Evolutionary conservation across 2,113 vertebrate genomes (phyloP).

Genomic region (Dasypus novemcinctus): DNA sequence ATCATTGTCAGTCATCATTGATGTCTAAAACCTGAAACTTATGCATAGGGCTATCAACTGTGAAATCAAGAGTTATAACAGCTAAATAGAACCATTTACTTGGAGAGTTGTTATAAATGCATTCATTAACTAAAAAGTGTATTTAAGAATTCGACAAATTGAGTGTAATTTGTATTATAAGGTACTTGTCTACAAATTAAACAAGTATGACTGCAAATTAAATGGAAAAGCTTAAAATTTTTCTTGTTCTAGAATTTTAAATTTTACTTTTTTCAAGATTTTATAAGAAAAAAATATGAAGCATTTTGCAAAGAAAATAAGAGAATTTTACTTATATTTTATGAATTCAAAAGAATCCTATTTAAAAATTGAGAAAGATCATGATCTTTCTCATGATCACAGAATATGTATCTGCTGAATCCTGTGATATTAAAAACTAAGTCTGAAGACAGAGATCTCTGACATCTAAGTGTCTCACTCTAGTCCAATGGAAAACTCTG

Average conservation of each 20-base stretch:
- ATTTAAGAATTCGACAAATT: background rate
- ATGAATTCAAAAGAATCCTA: background rate
- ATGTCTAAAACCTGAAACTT: background rate
- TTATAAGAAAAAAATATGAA: background rate
- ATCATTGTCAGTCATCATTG: background rate
- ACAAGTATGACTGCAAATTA: conserved; percentile 7
- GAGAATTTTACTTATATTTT: background rate
- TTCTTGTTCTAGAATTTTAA: conserved; percentile 35
- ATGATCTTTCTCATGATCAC: too few relatives aligned
- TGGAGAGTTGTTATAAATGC: background rate
- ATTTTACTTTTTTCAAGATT: conserved; percentile 29
- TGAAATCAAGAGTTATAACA: background rate
- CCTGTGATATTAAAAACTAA: background rate
- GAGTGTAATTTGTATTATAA: background rate
- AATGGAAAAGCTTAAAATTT: background rate
- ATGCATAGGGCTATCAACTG: background rate
- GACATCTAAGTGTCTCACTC: background rate
- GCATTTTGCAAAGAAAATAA: conserved; percentile 25
- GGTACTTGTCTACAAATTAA: conserved; percentile 22
- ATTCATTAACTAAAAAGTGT: background rate
- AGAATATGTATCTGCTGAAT: background rate
- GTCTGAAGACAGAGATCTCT: background rate
- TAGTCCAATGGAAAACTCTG: background rate
- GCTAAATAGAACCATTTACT: background rate
- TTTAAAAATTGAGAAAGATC: conserved; percentile 11